These are phyloP conservation scores for Lasiurus cinereus DNA, from an alignment of 2,113 vertebrate species.

Conservation along the genomic window DNA sequence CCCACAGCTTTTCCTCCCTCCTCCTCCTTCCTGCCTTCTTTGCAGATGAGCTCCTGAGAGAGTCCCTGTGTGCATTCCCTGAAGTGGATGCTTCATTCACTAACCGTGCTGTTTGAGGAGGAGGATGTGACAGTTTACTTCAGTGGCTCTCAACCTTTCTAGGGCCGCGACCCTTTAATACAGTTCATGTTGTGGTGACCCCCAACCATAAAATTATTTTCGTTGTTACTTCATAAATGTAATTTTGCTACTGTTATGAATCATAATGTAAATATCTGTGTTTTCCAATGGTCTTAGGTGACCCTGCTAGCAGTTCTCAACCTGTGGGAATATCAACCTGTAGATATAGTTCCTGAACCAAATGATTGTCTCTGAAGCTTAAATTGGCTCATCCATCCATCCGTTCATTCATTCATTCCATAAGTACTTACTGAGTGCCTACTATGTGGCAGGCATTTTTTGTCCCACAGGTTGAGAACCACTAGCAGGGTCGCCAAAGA, in stretches of 20 bases:
- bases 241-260: too few species aligned
- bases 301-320: too few species aligned
- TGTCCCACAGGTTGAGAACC: too few species aligned
- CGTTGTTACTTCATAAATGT: too few species aligned
- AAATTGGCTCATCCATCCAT: neutral
- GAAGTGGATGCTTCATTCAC: constrained; percentile 18
- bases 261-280: too few species aligned
- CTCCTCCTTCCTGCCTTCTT: constrained; percentile 68
- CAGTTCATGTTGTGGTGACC: too few species aligned
- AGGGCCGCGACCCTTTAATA: too few species aligned
- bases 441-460: neutral
- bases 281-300: too few species aligned
- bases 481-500: too few species aligned
- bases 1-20: constrained; percentile 56
- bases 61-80: neutral
- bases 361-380: constrained; percentile 5
- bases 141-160: neutral
- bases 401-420: neutral
- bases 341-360: neutral
- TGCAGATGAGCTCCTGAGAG: constrained; percentile 56
- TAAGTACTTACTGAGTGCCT: neutral
- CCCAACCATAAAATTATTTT: too few species aligned
- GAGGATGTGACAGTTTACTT: constrained; percentile 14
- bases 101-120: constrained; percentile 14
- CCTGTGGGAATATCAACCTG: too few species aligned